These are phyloP conservation scores for Galleria mellonella DNA, from an alignment of 1,140 invertebrate genomes.

Conservation along the genomic window DNA sequence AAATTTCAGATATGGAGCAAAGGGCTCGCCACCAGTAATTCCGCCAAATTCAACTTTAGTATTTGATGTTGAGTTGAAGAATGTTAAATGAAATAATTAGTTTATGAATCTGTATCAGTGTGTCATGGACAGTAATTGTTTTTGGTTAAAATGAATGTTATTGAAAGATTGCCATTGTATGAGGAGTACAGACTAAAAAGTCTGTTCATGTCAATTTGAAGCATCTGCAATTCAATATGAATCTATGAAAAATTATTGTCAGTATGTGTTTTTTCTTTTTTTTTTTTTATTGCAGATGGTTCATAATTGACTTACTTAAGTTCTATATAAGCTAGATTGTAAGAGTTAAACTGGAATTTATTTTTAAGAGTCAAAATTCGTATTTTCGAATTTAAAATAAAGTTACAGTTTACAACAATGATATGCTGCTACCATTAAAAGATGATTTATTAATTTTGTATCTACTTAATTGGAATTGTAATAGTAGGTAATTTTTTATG, in stretches of 20 bases:
- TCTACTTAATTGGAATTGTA: no score
- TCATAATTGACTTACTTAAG: slow-evolving; percentile 14
- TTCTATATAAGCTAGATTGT: slow-evolving; percentile 20
- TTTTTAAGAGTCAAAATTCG: neutral
- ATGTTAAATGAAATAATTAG: slow-evolving; percentile 78
- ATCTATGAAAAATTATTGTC: neutral
- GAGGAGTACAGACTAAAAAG: slow-evolving; percentile 11
- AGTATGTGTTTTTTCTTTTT: neutral
- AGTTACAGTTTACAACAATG: no score
- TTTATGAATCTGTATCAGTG: slow-evolving; percentile 3
- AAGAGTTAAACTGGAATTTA: slow-evolving; percentile 21
- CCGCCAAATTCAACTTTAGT: slow-evolving; percentile 88
- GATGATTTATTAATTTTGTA: no score
- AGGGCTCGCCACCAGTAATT: slow-evolving; percentile 87
- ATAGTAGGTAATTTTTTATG: no score
- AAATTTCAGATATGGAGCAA: slow-evolving; percentile 83
- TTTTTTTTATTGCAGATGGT: slow-evolving; percentile 12
- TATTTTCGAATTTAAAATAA: no score
- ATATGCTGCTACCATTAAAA: no score
- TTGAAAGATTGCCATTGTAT: slow-evolving; percentile 30
- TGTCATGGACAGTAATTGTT: slow-evolving; percentile 19
- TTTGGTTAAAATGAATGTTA: slow-evolving; percentile 26
- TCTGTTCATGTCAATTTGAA: slow-evolving; percentile 16
- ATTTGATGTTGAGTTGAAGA: slow-evolving; percentile 92
- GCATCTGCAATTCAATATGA: slow-evolving; percentile 18